Percentiles rank a stretch among this genome's conserved stretches.
Conservation (phyloP, 2,113 vertebrate genomes). For the Myrmophylax atrothorax region DNA sequence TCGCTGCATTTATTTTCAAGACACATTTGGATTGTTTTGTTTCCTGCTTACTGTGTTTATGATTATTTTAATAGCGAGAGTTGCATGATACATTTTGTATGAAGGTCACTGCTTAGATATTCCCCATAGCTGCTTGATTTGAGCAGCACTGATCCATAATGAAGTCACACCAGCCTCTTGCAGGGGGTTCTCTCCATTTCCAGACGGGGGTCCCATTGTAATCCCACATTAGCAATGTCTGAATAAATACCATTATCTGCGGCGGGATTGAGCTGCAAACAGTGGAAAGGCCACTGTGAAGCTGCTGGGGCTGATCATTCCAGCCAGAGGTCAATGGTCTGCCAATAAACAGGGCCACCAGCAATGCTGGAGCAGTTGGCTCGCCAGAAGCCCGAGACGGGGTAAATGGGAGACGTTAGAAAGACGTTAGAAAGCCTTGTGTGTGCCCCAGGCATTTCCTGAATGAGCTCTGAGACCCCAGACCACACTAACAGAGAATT, state of each 20-base stretch:
- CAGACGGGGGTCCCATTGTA: conserved; percentile 30
- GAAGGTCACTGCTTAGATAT: conserved; percentile 67
- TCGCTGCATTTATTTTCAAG: conserved; percentile 50
- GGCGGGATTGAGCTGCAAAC: not conserved
- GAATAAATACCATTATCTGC: conserved; percentile 43
- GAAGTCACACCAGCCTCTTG: conserved; percentile 43
- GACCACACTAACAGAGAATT: not conserved
- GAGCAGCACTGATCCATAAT: conserved; percentile 43
- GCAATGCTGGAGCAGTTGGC: not conserved
- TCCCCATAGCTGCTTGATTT: conserved; percentile 19
- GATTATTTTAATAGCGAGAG: conserved; percentile 64
- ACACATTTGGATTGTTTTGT: conserved; percentile 72
- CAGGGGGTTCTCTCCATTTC: conserved; percentile 51
- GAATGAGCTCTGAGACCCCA: not conserved
- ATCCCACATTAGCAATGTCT: conserved; percentile 42
- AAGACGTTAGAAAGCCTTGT: not conserved
- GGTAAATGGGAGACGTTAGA: not conserved
- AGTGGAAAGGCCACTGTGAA: conserved; percentile 14
- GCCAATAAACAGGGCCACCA: not conserved
- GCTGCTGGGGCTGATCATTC: conserved; percentile 29
- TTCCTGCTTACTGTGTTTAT: conserved; percentile 73
- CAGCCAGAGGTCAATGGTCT: conserved; percentile 51
- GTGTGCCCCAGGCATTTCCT: not conserved
- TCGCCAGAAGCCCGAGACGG: not conserved
- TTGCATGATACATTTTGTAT: conserved; percentile 59